phyloP scores from a whole-genome alignment of 2,797 vertebrate genomes.

The Oophaga sylvatica region DNA sequence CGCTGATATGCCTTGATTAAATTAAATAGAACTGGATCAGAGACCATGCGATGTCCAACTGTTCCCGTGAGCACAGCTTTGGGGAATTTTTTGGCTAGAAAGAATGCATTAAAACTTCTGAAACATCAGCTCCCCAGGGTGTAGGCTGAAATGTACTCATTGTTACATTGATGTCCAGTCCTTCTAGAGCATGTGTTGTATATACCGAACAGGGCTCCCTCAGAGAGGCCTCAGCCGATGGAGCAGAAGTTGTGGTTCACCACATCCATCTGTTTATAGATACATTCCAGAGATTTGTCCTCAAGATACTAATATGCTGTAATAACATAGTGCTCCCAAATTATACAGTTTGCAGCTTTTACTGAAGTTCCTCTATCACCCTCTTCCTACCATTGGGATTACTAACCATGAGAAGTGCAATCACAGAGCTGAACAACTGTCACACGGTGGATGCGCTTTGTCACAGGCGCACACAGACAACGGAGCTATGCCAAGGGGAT shows the following conservation, averaged over 20 bases:
- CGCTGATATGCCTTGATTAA: slow-evolving; percentile 12
- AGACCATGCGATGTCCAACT: slow-evolving; percentile 24
- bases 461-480: slow-evolving; percentile 1
- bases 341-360: slow-evolving; percentile 57
- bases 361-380: slow-evolving; percentile 45
- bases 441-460: slow-evolving; percentile 20
- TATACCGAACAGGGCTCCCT: slow-evolving; percentile 41
- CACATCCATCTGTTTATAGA: slow-evolving; percentile 64
- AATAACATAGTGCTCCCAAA: slow-evolving; percentile 60
- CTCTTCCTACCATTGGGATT: slow-evolving; percentile 46
- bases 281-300: slow-evolving; percentile 62
- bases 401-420: slow-evolving; percentile 48
- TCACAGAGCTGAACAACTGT: slow-evolving; percentile 37
- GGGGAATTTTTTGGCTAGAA: slow-evolving; percentile 9
- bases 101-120: slow-evolving; percentile 20
- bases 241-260: slow-evolving; percentile 60
- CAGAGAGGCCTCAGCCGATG: slow-evolving; percentile 55
- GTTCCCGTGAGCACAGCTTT: background rate
- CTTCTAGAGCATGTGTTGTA: slow-evolving; percentile 30
- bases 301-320: slow-evolving; percentile 62
- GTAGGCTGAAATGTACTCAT: slow-evolving; percentile 21
- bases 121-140: slow-evolving; percentile 29
- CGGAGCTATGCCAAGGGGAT: slow-evolving; percentile 29
- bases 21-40: slow-evolving; percentile 25
- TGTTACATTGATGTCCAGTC: slow-evolving; percentile 33